Evolutionary conservation across 2,113 vertebrate species (phyloP), one percentile per base, ranked within the genome.

Genomic region (Chauna torquata): DNA sequence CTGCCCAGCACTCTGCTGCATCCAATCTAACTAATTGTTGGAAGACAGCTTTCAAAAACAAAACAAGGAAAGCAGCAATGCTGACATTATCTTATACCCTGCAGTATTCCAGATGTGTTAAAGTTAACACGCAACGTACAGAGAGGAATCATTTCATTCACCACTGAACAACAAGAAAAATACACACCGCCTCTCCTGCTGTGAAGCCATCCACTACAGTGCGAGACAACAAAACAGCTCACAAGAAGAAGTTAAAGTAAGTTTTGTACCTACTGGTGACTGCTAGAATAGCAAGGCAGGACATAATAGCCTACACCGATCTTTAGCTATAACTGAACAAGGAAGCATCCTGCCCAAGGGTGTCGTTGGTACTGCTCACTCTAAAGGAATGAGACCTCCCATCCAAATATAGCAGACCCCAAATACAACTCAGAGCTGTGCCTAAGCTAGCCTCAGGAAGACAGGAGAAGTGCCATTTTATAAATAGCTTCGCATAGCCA

Each of bases 301-400:
- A 16, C 20, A 0, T 0, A 47, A n/a, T 0, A 1, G 7, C 32
- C 52, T 12, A 3, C 3, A 12, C 9, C 22, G 24, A 6, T 9
- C 54, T 49, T 42, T 1, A 27, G 25, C 4, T 1, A 14, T 1
- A n/a, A 8, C 34, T 0, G 30, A 54, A 54, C 38, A 3, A 19
- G 8, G 25, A 25, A 42, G 42, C 42, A 25, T 23, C 42, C 38
- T 23, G 22, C 10, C 1, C 25, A 2, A 13, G n/a, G 28, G 50
- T 3, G 7, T 34, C 7, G 0, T 2, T 0, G 9, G 8, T 0
- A 1, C 11, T 2, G 17, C 65, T 58, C 9, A 4, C 2, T 1
- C 22, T 0, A 2, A 5, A 76, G 64, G 52, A 30, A 28, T 3
- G 8, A 54, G 13, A 3, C 45, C 23, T 66, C 52, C 74, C 47